phyloP scores from a whole-genome alignment of 2,113 vertebrate genomes.

The Esox niger region DNA sequence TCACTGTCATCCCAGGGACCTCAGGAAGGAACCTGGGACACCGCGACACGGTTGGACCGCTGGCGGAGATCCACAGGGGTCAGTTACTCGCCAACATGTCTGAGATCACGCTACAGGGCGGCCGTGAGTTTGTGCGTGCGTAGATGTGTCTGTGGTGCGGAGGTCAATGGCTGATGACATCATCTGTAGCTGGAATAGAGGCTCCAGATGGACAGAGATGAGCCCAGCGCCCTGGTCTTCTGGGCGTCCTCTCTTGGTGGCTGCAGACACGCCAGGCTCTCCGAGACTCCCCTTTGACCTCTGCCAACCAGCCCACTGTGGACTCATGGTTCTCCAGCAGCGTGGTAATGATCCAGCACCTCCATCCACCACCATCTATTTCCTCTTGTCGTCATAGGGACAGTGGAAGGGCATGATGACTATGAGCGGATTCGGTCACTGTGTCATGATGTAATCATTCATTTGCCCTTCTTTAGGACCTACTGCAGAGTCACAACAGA shows the following conservation, averaged over 20 bases:
- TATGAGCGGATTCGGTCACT: not conserved
- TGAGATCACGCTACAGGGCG: not conserved
- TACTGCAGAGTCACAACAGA: not conserved
- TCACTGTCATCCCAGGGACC: too few species aligned
- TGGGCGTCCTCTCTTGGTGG: slow-evolving; percentile 14
- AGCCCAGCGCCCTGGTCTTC: not conserved
- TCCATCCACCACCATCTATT: not conserved
- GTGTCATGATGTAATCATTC: slow-evolving; percentile 1
- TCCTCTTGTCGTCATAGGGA: too few species aligned
- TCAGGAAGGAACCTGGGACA: too few species aligned
- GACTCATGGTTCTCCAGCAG: not conserved
- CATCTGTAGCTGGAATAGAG: not conserved
- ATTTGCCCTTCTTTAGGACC: not conserved
- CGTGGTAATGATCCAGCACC: not conserved
- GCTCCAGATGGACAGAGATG: not conserved
- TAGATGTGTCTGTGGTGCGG: not conserved
- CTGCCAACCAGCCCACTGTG: not conserved
- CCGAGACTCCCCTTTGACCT: slow-evolving; percentile 3
- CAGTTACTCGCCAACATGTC: not conserved
- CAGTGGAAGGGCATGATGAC: slow-evolving; percentile 2
- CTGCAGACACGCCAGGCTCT: slow-evolving; percentile 10
- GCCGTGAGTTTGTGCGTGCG: not conserved
- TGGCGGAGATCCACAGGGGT: not conserved
- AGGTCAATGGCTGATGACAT: not conserved
- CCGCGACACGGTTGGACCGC: not conserved